Percentiles rank a stretch among this genome's conserved stretches.
Conservation (phyloP, 2,888 invertebrate species). For the Philhelius pedissequus region DNA sequence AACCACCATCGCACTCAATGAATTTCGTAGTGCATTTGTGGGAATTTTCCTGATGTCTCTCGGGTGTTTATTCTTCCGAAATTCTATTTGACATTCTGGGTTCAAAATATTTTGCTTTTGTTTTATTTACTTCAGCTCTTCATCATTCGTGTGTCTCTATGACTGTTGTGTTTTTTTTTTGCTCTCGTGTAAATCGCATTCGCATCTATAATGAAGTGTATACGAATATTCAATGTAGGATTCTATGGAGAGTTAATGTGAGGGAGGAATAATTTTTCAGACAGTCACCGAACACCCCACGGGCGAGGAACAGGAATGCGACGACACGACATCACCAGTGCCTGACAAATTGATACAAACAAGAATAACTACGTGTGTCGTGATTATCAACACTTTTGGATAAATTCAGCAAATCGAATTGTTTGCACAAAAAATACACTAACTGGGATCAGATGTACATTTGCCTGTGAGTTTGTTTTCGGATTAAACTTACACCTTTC, state of each 20-base stretch:
- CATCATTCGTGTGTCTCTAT: not conserved
- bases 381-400: slow-evolving; percentile 64
- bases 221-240: slow-evolving; percentile 58
- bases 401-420: slow-evolving; percentile 63
- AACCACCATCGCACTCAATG: slow-evolving; percentile 8
- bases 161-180: not conserved
- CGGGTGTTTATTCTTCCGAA: slow-evolving; percentile 53
- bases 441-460: slow-evolving; percentile 58
- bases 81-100: slow-evolving; percentile 63
- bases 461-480: slow-evolving; percentile 42
- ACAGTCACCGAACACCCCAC: not conserved
- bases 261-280: slow-evolving; percentile 46
- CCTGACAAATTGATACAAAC: slow-evolving; percentile 61
- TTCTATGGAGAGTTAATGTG: slow-evolving; percentile 17
- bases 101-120: slow-evolving; percentile 15
- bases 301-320: not conserved
- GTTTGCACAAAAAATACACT: slow-evolving; percentile 57
- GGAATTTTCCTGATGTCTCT: slow-evolving; percentile 52
- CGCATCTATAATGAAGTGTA: slow-evolving; percentile 63
- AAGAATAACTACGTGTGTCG: slow-evolving; percentile 58
- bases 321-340: not conserved
- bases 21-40: slow-evolving; percentile 59
- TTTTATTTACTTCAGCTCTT: not conserved
- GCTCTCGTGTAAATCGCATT: slow-evolving; percentile 42
- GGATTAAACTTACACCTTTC: slow-evolving; percentile 60